Evolutionary conservation across 2,888 invertebrate genomes (phyloP), one percentile per base, ranked within the genome.

Genomic region (Neoitamus cyanurus): DNA sequence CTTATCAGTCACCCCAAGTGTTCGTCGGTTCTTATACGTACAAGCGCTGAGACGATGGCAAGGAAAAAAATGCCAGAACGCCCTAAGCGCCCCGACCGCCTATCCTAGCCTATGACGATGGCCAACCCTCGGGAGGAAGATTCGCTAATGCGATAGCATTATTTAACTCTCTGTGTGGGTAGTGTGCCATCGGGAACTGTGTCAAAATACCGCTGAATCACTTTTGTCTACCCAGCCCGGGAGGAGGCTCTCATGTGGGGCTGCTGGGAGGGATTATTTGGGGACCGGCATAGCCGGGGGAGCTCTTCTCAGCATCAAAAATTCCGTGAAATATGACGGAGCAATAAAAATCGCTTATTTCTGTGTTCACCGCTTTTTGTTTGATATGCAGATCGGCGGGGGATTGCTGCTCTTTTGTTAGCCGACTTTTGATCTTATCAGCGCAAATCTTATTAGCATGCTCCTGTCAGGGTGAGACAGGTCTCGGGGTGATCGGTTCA

Each of bases 1-100:
- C 36, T 80, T 80, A 80, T 80, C 80, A 80, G 58, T 68, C 80
- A 77, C 77, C 77, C 77, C 46, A 36, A 46, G 37, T 46, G n/a
- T 13, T 37, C 25, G 15, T 11, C 69, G 25, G 11, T 25, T 69
- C 69, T 6, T n/a, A 9, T 31, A 70, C 69, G 25, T n/a, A 9
- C 70, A 70, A 70, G 70, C 4, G 20, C 7, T 9, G 48, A 11
- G 58, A 2, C 58, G 58, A 25, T 20, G 58, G 58, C 48, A 48
- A n/a, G n/a, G 7, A 36, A 36, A 58, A 68, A 80, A 68, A 30
- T 68, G 25, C 20, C 20, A 28, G 25, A 48, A 30, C 30, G 58
- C 78, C 58, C 31, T 34, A n/a, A 73, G 34, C 34, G 15, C n/a
- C 42, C 6, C 42, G n/a, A 42, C 13, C 42, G 42, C 42, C 42